A percentile compares a stretch with the other conserved stretches of the same genome.
Conservation (phyloP, 2,888 invertebrate species). For the Scaptomyza flava region DNA sequence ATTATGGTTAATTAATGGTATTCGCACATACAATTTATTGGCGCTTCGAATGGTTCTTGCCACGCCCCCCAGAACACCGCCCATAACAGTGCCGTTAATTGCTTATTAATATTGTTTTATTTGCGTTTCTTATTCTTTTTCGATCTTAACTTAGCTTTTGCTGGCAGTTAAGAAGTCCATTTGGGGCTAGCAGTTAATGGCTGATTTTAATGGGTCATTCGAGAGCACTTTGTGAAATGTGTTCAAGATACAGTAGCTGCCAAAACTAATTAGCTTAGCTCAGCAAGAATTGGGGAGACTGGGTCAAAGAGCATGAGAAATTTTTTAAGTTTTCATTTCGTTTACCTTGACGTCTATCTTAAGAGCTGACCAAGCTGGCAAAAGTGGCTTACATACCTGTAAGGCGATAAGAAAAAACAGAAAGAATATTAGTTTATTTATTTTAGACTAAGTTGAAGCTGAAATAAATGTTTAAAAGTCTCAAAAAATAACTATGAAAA, state of each 20-base stretch:
- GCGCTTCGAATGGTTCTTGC: conserved; percentile 14
- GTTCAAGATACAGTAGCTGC: conserved; percentile 41
- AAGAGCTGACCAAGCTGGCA: conserved; percentile 10
- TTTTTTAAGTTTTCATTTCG: conserved; percentile 10
- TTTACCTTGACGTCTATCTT: conserved; percentile 53
- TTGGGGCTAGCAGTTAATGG: conserved; percentile 69
- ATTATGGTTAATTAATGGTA: conserved; percentile 78
- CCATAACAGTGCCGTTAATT: conserved; percentile 49
- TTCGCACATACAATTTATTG: conserved; percentile 56
- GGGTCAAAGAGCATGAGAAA: conserved; percentile 43
- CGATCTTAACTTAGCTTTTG: conserved; percentile 50
- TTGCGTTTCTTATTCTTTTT: conserved; percentile 21
- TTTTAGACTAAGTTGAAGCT: background rate
- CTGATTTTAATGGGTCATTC: conserved; percentile 74
- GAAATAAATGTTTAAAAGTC: background rate
- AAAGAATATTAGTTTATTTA: conserved; percentile 18
- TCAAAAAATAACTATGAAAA: background rate
- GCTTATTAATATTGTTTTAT: conserved; percentile 71
- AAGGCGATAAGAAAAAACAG: conserved; percentile 33
- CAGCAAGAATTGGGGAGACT: conserved; percentile 16
- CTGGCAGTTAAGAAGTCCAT: conserved; percentile 63
- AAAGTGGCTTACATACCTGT: conserved; percentile 49
- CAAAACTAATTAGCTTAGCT: conserved; percentile 47
- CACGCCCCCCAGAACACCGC: conserved; percentile 7
- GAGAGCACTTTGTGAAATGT: conserved; percentile 66